phyloP scores from a whole-genome alignment of 2,113 vertebrate genomes.

The Penelope pileata region DNA sequence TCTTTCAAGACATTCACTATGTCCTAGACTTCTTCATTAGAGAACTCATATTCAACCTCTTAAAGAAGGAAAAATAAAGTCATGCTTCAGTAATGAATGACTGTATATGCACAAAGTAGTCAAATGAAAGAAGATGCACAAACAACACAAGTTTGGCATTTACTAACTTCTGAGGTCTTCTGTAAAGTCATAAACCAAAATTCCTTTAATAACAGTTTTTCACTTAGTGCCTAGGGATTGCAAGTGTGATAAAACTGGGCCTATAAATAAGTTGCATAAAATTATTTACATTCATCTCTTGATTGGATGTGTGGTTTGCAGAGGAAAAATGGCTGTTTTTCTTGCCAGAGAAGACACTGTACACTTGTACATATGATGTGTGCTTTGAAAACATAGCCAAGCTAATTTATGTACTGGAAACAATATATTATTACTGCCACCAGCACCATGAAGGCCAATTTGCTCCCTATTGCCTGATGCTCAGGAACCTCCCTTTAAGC shows the following conservation, averaged over 20 bases:
- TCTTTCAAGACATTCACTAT: not conserved
- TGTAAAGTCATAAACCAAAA: not conserved
- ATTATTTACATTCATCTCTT: not conserved
- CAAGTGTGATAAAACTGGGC: not conserved
- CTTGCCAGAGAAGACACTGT: not conserved
- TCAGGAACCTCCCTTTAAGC: not conserved
- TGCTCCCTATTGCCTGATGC: not conserved
- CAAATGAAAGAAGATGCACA: not conserved
- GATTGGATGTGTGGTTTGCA: not conserved
- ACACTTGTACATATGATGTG: not conserved
- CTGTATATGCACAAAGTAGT: not conserved
- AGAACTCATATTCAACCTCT: not conserved
- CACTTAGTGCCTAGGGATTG: not conserved
- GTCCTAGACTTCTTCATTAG: not conserved
- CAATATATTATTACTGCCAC: not conserved
- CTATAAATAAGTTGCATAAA: not conserved
- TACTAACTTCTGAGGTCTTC: not conserved
- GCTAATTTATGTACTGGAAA: not conserved
- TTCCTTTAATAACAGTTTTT: not conserved
- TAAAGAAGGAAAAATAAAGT: not conserved
- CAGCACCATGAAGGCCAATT: not conserved
- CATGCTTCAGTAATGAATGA: not conserved
- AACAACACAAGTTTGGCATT: not conserved
- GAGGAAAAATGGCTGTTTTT: not conserved
- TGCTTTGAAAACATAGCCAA: not conserved